Evolutionary conservation across 35 echinoderm and acorn worm species (phyloP), one percentile per base, ranked within the genome.

Genomic region (Anneissia japonica): DNA sequence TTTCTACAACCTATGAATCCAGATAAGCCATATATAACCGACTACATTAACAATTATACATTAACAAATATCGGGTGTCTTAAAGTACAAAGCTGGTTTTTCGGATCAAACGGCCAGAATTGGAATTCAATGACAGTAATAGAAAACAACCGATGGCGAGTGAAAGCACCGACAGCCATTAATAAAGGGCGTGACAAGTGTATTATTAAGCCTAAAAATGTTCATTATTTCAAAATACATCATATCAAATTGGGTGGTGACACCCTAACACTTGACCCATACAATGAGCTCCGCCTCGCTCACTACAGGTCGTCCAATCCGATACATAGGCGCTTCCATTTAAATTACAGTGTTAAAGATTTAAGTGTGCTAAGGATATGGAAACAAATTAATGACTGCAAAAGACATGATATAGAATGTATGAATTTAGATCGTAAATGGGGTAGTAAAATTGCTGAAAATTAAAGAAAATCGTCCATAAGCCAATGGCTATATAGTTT

Each of bases 221-320:
- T 97, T 0, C 94, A 97, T 79, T 93, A 97, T 81, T 97, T 84
- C 74, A 97, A 97, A 79, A 97, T 97, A 12, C 94, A 97, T 64
- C 91, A 87, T 19, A 85, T 97, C 1, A 97, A 97, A 82, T 45
- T 97, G 7, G 94, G 94, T 39, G 91, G 94, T 12, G 91, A 97
- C 29, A 97, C 87, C 12, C 32, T 90, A 0, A 93, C 94, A 0
- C 73, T 97, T 35, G 81, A 97, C 76, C 94, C 94, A n/a, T 55
- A 83, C 36, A 77, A 73, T 76, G 94, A 97, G 31, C 51, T 97
- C 36, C 84, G 94, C 31, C 85, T 97, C 31, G 89, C 85, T 11
- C 94, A 97, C 46, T 97, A 97, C 64, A 86, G 94, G 40, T 90
- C 87, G 33, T 91, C 93, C 31, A 97, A 97, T 83, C 94, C 94